Percentiles rank a stretch among this genome's conserved stretches.
Evolutionary conservation across 2,888 invertebrate species (phyloP).

Genomic region (Lycaena phlaeas): DNA sequence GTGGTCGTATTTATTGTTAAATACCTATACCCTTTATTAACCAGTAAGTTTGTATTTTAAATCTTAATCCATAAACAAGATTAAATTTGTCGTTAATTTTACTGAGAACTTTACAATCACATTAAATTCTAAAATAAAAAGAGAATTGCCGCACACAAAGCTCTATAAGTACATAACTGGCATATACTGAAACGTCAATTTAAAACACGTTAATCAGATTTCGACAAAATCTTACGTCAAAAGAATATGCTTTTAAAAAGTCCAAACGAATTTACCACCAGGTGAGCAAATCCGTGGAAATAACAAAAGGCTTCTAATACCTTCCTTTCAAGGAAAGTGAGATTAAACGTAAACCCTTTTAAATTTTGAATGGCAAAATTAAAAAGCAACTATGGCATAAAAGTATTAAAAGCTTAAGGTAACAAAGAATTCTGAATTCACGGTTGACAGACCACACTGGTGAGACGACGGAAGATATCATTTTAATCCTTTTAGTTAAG

Average conservation of each 20-base stretch:
- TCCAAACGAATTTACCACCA: constrained; percentile 42
- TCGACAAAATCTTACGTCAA: constrained; percentile 22
- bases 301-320: constrained; percentile 44
- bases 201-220: constrained; percentile 14
- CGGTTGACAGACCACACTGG: constrained; percentile 66
- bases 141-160: too few species aligned
- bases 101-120: too few species aligned
- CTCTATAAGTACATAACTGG: too few species aligned
- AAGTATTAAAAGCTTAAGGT: constrained; percentile 70
- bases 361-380: constrained; percentile 54
- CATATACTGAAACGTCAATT: too few species aligned
- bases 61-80: too few species aligned
- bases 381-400: constrained; percentile 66
- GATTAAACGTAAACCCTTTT: constrained; percentile 66
- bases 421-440: constrained; percentile 64
- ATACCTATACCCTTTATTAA: too few species aligned
- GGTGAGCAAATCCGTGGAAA: constrained; percentile 38
- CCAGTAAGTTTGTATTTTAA: too few species aligned
- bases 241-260: constrained; percentile 25
- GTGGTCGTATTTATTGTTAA: too few species aligned
- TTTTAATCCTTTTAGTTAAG: constrained; percentile 74
- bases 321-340: constrained; percentile 49
- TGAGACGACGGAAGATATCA: constrained; percentile 68
- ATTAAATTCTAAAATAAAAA: too few species aligned
- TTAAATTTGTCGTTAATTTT: too few species aligned